These are phyloP conservation scores for Anabacerthia variegaticeps DNA, from an alignment of 2,797 vertebrate genomes.

Conservation along the genomic window DNA sequence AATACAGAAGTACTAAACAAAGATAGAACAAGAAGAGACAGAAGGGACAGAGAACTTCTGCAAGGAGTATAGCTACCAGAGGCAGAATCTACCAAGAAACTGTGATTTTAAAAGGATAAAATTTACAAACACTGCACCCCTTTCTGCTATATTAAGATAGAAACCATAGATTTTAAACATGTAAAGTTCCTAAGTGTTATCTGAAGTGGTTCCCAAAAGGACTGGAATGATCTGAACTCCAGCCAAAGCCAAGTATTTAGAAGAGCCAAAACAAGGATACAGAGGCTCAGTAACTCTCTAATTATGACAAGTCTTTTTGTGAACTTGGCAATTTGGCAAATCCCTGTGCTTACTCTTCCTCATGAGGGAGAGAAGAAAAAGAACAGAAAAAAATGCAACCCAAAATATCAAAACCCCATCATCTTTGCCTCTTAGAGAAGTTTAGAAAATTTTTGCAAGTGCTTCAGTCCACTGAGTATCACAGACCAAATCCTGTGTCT, in stretches of 20 bases:
- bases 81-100: neutral
- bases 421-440: neutral
- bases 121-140: neutral
- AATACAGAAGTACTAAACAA: neutral
- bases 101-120: neutral
- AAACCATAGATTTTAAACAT: neutral
- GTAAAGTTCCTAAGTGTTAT: neutral
- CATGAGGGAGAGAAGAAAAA: neutral
- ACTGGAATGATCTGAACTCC: neutral
- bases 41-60: neutral
- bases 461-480: neutral
- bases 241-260: neutral
- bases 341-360: neutral
- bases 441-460: neutral
- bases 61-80: neutral
- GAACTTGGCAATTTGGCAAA: neutral
- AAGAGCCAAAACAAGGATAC: neutral
- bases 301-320: neutral
- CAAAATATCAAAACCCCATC: neutral
- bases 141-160: neutral
- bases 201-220: neutral
- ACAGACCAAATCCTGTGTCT: neutral
- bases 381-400: neutral
- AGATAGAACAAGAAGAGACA: neutral
- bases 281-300: neutral